Conservation (phyloP, 1,140 invertebrate species). For the Bactericera cockerelli region DNA sequence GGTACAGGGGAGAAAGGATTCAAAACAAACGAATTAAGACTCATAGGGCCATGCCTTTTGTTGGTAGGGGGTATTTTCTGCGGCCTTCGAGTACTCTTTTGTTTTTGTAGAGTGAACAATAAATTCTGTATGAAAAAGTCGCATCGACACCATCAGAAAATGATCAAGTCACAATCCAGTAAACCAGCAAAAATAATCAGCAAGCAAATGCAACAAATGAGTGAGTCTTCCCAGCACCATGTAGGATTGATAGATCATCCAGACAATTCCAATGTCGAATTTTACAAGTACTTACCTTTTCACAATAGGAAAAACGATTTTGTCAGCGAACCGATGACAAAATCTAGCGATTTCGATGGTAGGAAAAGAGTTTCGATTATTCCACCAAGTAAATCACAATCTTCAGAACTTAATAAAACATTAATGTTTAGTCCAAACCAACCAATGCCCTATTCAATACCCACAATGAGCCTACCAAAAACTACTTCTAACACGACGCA, state of each 20-base stretch:
- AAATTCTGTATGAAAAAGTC: conserved; percentile 2
- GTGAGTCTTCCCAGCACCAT: no score
- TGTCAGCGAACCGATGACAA: background rate
- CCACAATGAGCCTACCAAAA: background rate
- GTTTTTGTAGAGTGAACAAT: conserved; percentile 32
- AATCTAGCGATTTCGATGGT: background rate
- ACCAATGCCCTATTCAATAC: background rate
- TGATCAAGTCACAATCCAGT: no score
- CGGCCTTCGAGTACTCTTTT: conserved; percentile 39
- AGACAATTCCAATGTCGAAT: background rate
- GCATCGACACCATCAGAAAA: background rate
- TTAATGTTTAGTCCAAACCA: conserved; percentile 7
- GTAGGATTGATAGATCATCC: no score
- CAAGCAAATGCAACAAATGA: no score
- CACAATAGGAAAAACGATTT: background rate
- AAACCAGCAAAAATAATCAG: no score
- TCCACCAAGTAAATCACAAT: conserved; percentile 7
- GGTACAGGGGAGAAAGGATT: conserved; percentile 79
- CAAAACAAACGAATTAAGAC: conserved; percentile 62
- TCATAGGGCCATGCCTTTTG: conserved; percentile 63
- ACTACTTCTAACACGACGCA: no score
- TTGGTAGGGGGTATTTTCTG: conserved; percentile 40
- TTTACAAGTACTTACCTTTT: conserved; percentile 1
- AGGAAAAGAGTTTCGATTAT: conserved; percentile 3
- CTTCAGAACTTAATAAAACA: background rate